Percentiles rank a stretch among this genome's conserved stretches.
These are phyloP conservation scores for Lithobates pipiens DNA, from an alignment of 2,797 vertebrate genomes.

Conservation along the genomic window DNA sequence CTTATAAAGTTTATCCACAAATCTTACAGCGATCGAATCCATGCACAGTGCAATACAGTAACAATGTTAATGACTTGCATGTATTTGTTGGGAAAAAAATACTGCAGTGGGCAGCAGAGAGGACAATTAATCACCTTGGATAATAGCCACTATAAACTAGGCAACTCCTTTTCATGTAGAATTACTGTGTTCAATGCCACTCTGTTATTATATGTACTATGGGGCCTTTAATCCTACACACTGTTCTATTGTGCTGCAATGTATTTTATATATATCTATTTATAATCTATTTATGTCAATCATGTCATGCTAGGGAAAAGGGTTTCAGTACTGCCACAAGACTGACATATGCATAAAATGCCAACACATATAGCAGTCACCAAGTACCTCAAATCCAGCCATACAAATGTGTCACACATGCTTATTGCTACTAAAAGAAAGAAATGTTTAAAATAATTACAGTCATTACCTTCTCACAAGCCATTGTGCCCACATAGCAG, in stretches of 20 bases:
- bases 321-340: not conserved
- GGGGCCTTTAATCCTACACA: not conserved
- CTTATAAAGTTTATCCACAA: slow-evolving; percentile 20
- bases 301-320: no score
- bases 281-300: not conserved
- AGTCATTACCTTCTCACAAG: no score
- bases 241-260: not conserved
- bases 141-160: not conserved
- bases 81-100: slow-evolving; percentile 18
- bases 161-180: not conserved
- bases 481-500: no score
- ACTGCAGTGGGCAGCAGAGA: not conserved
- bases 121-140: not conserved
- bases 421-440: no score
- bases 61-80: slow-evolving; percentile 38
- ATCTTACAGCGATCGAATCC: slow-evolving; percentile 1
- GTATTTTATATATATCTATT: no score
- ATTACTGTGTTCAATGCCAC: not conserved
- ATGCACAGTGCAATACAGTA: not conserved
- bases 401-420: no score
- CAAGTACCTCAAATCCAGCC: not conserved
- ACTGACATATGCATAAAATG: not conserved
- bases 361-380: not conserved
- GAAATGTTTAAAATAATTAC: no score
- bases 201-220: not conserved